Percentiles rank a stretch among this genome's conserved stretches.
Conservation (phyloP, 2,797 vertebrate genomes). For the Mus minutoides region DNA sequence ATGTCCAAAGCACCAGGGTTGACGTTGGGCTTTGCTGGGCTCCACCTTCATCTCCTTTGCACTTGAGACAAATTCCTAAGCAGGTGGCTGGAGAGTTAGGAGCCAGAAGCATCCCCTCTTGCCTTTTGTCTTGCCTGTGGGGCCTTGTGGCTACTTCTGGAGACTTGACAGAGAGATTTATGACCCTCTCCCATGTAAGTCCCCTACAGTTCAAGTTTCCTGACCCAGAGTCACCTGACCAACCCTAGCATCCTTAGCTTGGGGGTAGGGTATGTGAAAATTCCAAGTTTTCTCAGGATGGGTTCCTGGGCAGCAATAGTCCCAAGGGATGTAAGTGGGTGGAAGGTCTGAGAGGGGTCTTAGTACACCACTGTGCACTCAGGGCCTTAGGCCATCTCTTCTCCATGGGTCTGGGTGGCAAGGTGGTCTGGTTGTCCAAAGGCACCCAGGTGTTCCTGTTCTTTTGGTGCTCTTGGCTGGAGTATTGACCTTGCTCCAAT, state of each 20-base stretch:
- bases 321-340: neutral
- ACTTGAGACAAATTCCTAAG: neutral
- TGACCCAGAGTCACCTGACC: neutral
- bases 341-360: neutral
- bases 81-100: neutral
- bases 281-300: neutral
- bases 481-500: neutral
- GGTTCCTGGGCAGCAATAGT: neutral
- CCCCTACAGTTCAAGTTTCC: neutral
- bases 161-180: accelerated
- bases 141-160: neutral
- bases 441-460: neutral
- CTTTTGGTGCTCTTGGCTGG: neutral
- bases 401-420: neutral
- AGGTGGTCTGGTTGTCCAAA: neutral
- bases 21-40: neutral
- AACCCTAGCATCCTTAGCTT: neutral
- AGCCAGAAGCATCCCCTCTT: neutral
- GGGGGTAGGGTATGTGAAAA: neutral
- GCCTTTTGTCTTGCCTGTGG: neutral
- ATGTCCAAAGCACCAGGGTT: neutral
- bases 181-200: neutral
- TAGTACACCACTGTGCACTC: accelerated
- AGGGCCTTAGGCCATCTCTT: neutral
- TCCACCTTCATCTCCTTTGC: neutral